Base-by-base conservation (phyloP, 2,797 vertebrate genomes). In the Odontamblyopus lacepedii region DNA sequence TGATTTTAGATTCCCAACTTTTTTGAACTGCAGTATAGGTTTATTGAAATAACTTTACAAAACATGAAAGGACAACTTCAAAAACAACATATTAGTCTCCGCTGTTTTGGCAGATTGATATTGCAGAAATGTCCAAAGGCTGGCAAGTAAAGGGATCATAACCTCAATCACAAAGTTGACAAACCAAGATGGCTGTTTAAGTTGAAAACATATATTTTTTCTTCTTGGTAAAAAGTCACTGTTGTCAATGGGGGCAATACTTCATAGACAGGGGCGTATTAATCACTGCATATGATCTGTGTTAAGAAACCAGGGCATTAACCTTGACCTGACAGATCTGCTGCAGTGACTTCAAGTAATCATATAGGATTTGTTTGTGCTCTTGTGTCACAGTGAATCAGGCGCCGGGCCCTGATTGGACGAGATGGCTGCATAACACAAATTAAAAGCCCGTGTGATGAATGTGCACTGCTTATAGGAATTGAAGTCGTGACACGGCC, bases 241-340 rank as follows among this genome's bases (percentile, higher is more conserved):
- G 18, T 57, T 72, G 82, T 73, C 77, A 76, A 71, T 67, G 69
- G 69, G 67, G 81, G 83, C 81, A 67, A 85, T 84, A 68, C 69
- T 51, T 64, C 66, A 35, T 48, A 32, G 80, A 82, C 63, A 73
- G 62, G 38, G 78, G 32, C 71, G 75, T 74, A 81, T 83, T 79
- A 69, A 74, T 77, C 81, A 73, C 67, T 80, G 83, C 86, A 88
- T 77, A 78, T 60, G 27, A 70, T 79, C 80, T 74, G 71, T 83
- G 77, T 89, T 82, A 77, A 90, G 85, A 90, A 89, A 87, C 85
- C 88, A 87, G 85, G 76, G 57, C 82, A 91, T 88, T 88, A 88
- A 85, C 89, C 81, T 88, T 86, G 83, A 74, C 81, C 74, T 63
- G 76, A 74, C 27, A 1, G 69, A 80, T 83, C 77, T 75, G 78